Evolutionary conservation across 2,888 invertebrate genomes (phyloP).

Genomic region (Odontocerum albicorne): DNA sequence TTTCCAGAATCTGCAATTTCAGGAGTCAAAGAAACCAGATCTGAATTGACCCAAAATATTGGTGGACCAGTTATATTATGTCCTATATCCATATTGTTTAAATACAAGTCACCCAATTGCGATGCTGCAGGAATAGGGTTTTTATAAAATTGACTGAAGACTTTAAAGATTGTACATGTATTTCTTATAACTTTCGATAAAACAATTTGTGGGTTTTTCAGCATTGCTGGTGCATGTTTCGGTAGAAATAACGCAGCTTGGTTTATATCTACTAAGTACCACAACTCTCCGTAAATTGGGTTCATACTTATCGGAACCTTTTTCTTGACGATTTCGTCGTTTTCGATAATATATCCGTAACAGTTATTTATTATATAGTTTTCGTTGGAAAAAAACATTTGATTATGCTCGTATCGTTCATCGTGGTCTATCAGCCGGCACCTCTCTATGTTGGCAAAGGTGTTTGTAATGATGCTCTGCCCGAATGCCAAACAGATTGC

Average conservation of each 20-base stretch:
- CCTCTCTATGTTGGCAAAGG: conserved; percentile 42
- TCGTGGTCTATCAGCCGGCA: conserved; percentile 38
- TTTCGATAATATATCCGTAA: conserved; percentile 14
- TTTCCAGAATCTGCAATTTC: not conserved
- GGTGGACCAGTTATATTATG: conserved; percentile 43
- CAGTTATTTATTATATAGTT: conserved; percentile 31
- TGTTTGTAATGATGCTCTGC: conserved; percentile 40
- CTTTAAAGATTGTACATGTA: conserved; percentile 42
- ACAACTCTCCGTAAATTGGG: conserved; percentile 42
- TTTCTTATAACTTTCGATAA: conserved; percentile 44
- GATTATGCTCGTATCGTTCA: conserved; percentile 20
- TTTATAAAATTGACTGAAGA: conserved; percentile 43
- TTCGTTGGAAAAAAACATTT: not conserved
- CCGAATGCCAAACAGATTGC: conserved; percentile 44
- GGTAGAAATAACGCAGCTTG: conserved; percentile 45
- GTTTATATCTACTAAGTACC: conserved; percentile 46
- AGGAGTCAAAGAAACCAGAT: conserved; percentile 6
- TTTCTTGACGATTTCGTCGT: conserved; percentile 26
- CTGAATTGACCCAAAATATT: conserved; percentile 42
- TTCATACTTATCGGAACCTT: conserved; percentile 1
- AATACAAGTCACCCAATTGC: conserved; percentile 38
- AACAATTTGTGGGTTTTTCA: conserved; percentile 42
- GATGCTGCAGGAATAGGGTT: conserved; percentile 41
- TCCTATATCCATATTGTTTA: conserved; percentile 40
- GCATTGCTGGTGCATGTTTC: conserved; percentile 42